Conservation (phyloP, 1,140 invertebrate species). For the Phocides pigmalion region DNA sequence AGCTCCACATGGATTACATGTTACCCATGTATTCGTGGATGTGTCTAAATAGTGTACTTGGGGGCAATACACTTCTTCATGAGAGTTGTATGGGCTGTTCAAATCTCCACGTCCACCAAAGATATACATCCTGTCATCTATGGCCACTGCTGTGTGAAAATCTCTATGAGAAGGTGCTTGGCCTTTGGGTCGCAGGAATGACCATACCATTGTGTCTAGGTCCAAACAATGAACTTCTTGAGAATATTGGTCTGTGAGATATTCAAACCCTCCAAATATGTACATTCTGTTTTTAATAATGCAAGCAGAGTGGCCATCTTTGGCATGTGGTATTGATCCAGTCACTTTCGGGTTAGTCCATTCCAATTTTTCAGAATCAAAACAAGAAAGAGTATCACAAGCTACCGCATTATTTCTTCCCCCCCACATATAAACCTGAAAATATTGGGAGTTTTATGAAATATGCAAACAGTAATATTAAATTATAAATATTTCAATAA, state of each 20-base stretch:
- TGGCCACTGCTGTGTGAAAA: constrained; percentile 93
- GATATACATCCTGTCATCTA: constrained; percentile 91
- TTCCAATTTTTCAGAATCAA: constrained; percentile 88
- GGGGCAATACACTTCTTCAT: constrained; percentile 91
- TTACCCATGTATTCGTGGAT: constrained; percentile 87
- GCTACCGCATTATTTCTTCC: constrained; percentile 93
- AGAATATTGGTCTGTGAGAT: constrained; percentile 90
- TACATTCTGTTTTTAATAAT: constrained; percentile 93
- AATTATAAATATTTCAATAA: no score
- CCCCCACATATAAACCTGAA: constrained; percentile 92
- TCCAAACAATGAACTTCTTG: constrained; percentile 91
- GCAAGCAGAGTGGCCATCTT: constrained; percentile 96
- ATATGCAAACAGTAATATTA: no score
- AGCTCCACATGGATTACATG: constrained; percentile 83
- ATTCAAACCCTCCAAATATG: constrained; percentile 95
- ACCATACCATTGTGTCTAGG: constrained; percentile 90
- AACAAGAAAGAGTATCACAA: constrained; percentile 91
- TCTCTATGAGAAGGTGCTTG: constrained; percentile 90
- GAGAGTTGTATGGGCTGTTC: constrained; percentile 86
- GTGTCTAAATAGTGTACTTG: constrained; percentile 91
- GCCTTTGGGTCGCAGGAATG: constrained; percentile 85
- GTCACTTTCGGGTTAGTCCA: constrained; percentile 88
- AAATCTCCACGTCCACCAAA: constrained; percentile 93
- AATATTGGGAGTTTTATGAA: constrained; percentile 13
- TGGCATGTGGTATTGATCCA: constrained; percentile 89